Base-by-base conservation (phyloP, 2,113 vertebrate species). In the Gobiocypris rarus region DNA sequence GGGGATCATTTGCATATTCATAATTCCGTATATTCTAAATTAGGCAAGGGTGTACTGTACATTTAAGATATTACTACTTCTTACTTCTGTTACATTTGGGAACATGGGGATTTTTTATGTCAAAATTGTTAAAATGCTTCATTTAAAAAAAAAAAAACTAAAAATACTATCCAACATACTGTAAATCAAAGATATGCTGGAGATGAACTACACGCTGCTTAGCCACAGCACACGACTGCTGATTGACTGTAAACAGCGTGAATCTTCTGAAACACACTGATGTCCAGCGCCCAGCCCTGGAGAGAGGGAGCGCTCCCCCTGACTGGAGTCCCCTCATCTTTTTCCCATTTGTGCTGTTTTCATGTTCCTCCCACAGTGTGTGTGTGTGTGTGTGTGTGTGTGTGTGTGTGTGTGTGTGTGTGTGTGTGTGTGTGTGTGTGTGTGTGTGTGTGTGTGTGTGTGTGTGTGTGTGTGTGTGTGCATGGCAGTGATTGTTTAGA, bases 271-370 rank as follows among this genome's bases (percentile, higher is more conserved):
- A 86, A 52, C 89, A 70, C 82, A 74, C 17, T 81, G 77, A 83
- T 89, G 90, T 89, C 89, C 87, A 78, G 69, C 80, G 41, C 78
- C 83, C 87, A 45, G 17, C 59, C 75, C 78, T 59, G 63, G 13
- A 63, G 50, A 77, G 61, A 77, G 19, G 3, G 58, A 56, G 89
- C 58, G 6, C 88, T 90, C 83, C 70, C 59, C 69, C 61, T 43
- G 17, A 61, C 34, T 67, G 56, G 52, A 89, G 87, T 85, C 84
- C 83, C 87, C 89, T 93, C 92, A 93, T 93, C 91, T 93, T 94
- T 93, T 92, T 92, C 92, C 89, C 85, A 92, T 93, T 94, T 93
- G 89, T 83, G 89, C 87, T 89, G 87, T 92, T 93, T 92, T 91
- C 86, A 89, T 89, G 90, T 89, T 91, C 86, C 88, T 91, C 91